Conservation (phyloP, 2,888 invertebrate genomes). For the Rhaphigaster nebulosa region DNA sequence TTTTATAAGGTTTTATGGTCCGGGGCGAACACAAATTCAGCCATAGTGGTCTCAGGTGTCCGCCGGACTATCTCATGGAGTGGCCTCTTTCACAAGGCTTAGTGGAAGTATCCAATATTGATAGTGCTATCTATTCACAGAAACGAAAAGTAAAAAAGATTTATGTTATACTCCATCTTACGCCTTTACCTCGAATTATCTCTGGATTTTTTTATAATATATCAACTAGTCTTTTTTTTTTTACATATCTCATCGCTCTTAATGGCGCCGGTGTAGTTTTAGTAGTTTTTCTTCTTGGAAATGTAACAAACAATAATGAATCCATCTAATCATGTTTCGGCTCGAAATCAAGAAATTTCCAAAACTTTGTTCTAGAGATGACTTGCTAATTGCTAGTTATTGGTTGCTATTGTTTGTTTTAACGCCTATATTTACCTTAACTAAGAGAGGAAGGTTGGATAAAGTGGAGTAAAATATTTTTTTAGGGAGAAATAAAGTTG, state of each 20-base stretch:
- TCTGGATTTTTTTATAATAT: not conserved
- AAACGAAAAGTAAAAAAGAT: slow-evolving; percentile 24
- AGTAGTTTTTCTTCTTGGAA: no score
- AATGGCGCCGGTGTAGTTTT: no score
- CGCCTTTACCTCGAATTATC: not conserved
- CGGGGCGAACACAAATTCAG: slow-evolving; percentile 4
- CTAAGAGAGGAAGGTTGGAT: no score
- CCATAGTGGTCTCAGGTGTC: slow-evolving; percentile 1
- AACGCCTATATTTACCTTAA: no score
- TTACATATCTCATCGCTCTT: not conserved
- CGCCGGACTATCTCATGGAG: slow-evolving; percentile 19
- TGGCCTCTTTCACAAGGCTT: slow-evolving; percentile 39
- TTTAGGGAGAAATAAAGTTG: no score
- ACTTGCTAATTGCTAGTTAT: no score
- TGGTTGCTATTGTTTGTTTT: no score
- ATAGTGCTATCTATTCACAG: slow-evolving; percentile 5
- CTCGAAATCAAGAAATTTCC: no score
- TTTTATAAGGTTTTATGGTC: slow-evolving; percentile 35
- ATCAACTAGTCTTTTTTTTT: not conserved
- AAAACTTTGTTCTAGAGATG: no score
- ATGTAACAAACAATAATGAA: no score
- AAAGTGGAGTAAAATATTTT: no score
- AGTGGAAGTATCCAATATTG: slow-evolving; percentile 11
- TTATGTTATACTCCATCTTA: not conserved
- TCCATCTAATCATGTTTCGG: no score